Base-by-base conservation (phyloP, 2,888 invertebrate genomes). In the Oligia strigilis region DNA sequence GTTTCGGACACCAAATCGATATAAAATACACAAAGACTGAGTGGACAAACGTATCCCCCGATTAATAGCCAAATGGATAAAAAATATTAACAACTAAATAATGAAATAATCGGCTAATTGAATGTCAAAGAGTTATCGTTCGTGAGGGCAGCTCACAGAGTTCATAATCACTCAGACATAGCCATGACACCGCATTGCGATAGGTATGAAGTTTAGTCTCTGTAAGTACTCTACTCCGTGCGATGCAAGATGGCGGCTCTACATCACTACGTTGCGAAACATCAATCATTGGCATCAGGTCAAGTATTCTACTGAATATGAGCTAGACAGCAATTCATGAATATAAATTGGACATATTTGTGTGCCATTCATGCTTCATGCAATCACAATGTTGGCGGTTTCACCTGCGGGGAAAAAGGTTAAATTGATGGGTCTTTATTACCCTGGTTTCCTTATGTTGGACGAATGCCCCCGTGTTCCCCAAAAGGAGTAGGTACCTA, bases 291-390 rank as follows among this genome's bases (percentile, higher is more conserved):
- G 66, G 23, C 72, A 55, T 65, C 73, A 71, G 86, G 86, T 84
- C 86, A 84, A 70, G 46, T 75, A 60, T 46, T 60, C 72, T 75
- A 69, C 78, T 66, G 74, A 66, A 71, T 77, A 65, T 70, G 8
- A 62, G 40, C 70, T 76, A 80, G 80, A 80, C 62, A 84, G 65
- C 82, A 71, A 82, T 80, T 74, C 82, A 84, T 71, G 80, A 74
- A 84, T 80, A 80, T 82, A 82, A 83, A 81, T 80, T 82, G 85
- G 65, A 62, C 2, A 49, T 79, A 62, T 80, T 82, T 66, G 72
- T 71, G 2, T 49, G 55, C 13, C 19, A 83, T 81, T 78, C 67
- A 78, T 13, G 66, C 66, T 67, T 72, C 46, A 71, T 46, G 71
- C 19, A 70, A 49, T 64, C 49, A 70, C n/a, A 77, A 77, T 77